Evolutionary conservation across 2,888 invertebrate species (phyloP), one percentile per base, ranked within the genome.

Genomic region (Drosophila mercatorum): DNA sequence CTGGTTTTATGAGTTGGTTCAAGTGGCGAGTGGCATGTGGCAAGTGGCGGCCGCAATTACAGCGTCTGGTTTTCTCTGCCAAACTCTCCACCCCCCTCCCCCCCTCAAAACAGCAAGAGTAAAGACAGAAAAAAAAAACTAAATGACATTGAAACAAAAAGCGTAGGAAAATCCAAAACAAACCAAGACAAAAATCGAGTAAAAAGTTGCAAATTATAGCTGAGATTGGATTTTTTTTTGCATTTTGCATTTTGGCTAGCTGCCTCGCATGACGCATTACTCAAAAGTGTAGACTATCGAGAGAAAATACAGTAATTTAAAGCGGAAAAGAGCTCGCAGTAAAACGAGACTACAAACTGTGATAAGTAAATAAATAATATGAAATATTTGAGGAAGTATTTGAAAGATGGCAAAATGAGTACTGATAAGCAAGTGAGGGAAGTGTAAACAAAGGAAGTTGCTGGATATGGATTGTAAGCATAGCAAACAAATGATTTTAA

Each of bases 81-180:
- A 75, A 40, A 40, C 46, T 11, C n/a, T n/a, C n/a, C n/a, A n/a
- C n/a, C n/a, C n/a, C n/a, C n/a, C n/a, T 26, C 41, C 57, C 46
- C 10, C 43, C 17, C 0, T 6, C 40, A 12, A 10, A 17, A 34
- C 38, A 65, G 51, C 31, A 26, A 53, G 28, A 43, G 46, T 26
- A 46, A 52, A 41, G 28, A 22, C 22, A 22, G 22, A 22, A 1
- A 38, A 44, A 22, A 49, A 14, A 58, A 51, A 34, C 31, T 60
- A 61, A 78, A 36, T 81, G 81, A 78, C 78, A 83, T 83, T 78
- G 80, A 76, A 78, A 68, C 47, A 68, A 59, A 58, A 58, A 66
- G 41, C 36, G 38, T 43, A 51, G 41, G 57, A 72, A 80, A 72
- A 51, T 41, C 43, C 43, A 63, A 67, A 59, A 61, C 31, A 44